Conservation (phyloP, 2,888 invertebrate species). For the Yponomeuta malinellus region DNA sequence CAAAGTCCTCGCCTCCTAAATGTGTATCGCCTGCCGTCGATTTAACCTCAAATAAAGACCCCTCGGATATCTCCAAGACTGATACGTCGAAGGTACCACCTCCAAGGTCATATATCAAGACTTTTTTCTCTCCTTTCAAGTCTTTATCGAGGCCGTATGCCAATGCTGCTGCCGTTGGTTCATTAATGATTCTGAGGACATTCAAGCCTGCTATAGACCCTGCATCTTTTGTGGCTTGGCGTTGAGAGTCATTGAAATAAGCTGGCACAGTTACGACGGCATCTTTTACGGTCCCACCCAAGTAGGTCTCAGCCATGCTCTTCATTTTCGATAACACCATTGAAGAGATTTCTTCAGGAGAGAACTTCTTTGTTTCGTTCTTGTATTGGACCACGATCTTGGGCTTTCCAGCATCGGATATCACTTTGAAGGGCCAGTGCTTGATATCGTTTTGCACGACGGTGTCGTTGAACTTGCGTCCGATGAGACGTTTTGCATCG, state of each 20-base stretch:
- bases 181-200: constrained; percentile 92
- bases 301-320: constrained; percentile 84
- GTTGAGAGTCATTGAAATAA: constrained; percentile 88
- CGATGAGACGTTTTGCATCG: constrained; percentile 89
- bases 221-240: constrained; percentile 93
- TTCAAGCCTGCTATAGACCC: constrained; percentile 90
- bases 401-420: constrained; percentile 81
- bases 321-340: constrained; percentile 92
- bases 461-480: constrained; percentile 85
- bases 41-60: constrained; percentile 87
- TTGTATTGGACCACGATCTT: constrained; percentile 85
- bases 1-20: constrained; percentile 87
- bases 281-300: constrained; percentile 82
- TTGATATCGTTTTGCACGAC: constrained; percentile 88
- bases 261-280: constrained; percentile 91
- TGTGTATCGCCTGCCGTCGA: constrained; percentile 90
- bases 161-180: constrained; percentile 91
- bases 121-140: constrained; percentile 83
- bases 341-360: constrained; percentile 89
- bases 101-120: constrained; percentile 85
- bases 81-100: constrained; percentile 97
- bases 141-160: constrained; percentile 89
- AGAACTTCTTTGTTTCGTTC: constrained; percentile 84
- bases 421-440: constrained; percentile 88
- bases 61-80: constrained; percentile 90